Evolutionary conservation across 1,140 invertebrate genomes (phyloP).

Genomic region (Tetragnatha versicolor): DNA sequence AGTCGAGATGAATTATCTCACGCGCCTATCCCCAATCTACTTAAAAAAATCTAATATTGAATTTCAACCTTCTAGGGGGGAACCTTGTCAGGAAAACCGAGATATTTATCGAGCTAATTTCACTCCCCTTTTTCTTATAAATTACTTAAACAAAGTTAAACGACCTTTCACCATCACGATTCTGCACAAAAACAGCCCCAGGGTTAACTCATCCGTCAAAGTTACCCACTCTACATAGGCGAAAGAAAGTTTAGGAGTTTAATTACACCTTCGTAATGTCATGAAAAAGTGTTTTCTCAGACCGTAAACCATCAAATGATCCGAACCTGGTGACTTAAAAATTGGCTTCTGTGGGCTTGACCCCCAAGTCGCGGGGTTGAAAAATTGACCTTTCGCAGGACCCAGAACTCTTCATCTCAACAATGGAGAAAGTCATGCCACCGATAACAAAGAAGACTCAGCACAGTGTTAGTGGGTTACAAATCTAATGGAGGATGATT

Average conservation of each 20-base stretch:
- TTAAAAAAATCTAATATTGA: no score
- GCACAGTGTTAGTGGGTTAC: slow-evolving; percentile 36
- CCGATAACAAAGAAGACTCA: neutral
- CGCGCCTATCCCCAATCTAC: no score
- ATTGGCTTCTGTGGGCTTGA: slow-evolving; percentile 31
- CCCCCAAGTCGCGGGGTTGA: slow-evolving; percentile 1
- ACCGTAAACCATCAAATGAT: neutral
- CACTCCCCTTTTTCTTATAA: no score
- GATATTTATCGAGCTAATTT: no score
- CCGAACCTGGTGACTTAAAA: slow-evolving; percentile 28
- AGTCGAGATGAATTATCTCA: no score
- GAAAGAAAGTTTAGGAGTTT: neutral
- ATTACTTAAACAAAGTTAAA: no score
- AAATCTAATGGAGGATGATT: slow-evolving; percentile 32
- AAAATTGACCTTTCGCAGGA: slow-evolving; percentile 46
- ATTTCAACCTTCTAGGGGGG: no score
- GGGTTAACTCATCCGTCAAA: no score
- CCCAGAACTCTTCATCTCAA: neutral
- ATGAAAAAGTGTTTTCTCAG: neutral
- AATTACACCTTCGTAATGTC: neutral
- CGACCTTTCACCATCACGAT: no score
- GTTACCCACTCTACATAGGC: no score
- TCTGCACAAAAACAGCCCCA: no score
- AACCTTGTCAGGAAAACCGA: no score
- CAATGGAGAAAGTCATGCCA: slow-evolving; percentile 6